Conservation (phyloP, 2,797 vertebrate species). For the Catostomus latipinnis region DNA sequence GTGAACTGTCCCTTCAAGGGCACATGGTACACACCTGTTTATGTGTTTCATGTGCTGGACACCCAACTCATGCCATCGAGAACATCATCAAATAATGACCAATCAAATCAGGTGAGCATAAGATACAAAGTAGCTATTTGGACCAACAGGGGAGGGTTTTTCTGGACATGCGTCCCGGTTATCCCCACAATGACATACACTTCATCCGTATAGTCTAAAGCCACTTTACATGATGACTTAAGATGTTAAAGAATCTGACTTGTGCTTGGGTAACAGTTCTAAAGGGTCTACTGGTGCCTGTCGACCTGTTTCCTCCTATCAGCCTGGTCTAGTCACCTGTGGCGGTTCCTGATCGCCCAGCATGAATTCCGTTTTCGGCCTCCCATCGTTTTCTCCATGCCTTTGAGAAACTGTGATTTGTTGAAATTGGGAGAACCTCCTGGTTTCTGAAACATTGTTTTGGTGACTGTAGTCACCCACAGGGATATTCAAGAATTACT, state of each 20-base stretch:
- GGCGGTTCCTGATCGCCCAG: background rate
- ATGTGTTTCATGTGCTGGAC: background rate
- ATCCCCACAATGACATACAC: background rate
- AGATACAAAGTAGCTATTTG: constrained; percentile 14
- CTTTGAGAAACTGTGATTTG: constrained; percentile 44
- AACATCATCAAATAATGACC: background rate
- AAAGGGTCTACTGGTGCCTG: constrained; percentile 4
- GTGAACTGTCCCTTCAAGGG: too few relatives aligned
- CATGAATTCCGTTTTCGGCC: background rate
- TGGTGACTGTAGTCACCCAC: constrained; percentile 43
- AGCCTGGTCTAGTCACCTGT: background rate
- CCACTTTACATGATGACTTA: background rate
- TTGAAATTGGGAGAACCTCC: constrained; percentile 42
- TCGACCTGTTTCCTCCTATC: background rate
- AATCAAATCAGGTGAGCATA: background rate
- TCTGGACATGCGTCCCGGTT: background rate
- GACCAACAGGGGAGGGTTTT: constrained; percentile 7
- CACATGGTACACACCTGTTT: background rate
- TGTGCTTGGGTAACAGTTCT: constrained; percentile 12
- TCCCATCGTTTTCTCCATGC: constrained; percentile 14
- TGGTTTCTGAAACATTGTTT: constrained; percentile 37
- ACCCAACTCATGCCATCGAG: background rate
- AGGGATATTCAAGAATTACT: constrained; percentile 30
- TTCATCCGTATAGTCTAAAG: background rate
- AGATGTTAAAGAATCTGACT: background rate